phyloP scores from a whole-genome alignment of 2,797 vertebrate species.

The Selene dorsalis region DNA sequence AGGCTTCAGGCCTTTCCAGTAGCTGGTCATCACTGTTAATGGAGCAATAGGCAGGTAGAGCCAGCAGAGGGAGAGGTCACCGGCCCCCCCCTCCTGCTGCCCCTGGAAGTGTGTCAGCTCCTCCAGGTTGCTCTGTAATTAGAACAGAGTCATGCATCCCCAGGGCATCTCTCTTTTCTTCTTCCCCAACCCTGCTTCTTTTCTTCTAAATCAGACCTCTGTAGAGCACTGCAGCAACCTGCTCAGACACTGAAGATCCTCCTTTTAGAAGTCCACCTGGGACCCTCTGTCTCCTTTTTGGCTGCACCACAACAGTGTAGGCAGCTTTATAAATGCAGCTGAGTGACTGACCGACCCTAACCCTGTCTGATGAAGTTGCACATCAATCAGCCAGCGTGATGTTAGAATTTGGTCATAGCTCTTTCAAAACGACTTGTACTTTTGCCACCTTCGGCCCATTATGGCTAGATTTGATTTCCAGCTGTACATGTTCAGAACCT shows the following conservation, averaged over 20 bases:
- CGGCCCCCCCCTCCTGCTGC: slow-evolving; percentile 55
- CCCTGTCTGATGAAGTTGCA: not conserved
- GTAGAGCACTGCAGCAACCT: slow-evolving; percentile 41
- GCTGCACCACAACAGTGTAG: too few relatives aligned
- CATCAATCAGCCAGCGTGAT: too few relatives aligned
- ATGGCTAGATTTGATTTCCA: not conserved
- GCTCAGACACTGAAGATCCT: slow-evolving; percentile 42
- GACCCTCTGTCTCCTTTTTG: slow-evolving; percentile 34
- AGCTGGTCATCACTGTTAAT: slow-evolving; percentile 30
- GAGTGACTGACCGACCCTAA: not conserved
- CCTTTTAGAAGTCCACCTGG: slow-evolving; percentile 56
- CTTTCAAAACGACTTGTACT: too few relatives aligned
- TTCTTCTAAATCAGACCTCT: slow-evolving; percentile 50
- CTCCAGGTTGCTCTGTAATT: slow-evolving; percentile 79
- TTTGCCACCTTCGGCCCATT: too few relatives aligned
- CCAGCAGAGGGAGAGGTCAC: slow-evolving; percentile 42
- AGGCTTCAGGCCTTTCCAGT: slow-evolving; percentile 9
- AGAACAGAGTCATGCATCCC: slow-evolving; percentile 69
- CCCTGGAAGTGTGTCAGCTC: slow-evolving; percentile 77
- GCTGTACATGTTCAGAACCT: not conserved
- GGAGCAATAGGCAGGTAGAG: slow-evolving; percentile 26
- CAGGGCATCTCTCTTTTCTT: slow-evolving; percentile 39
- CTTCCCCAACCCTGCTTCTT: slow-evolving; percentile 32
- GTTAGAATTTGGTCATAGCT: too few relatives aligned
- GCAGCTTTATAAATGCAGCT: not conserved